These are phyloP conservation scores for Lutra lutra DNA, from an alignment of 2,797 vertebrate species.

Conservation along the genomic window DNA sequence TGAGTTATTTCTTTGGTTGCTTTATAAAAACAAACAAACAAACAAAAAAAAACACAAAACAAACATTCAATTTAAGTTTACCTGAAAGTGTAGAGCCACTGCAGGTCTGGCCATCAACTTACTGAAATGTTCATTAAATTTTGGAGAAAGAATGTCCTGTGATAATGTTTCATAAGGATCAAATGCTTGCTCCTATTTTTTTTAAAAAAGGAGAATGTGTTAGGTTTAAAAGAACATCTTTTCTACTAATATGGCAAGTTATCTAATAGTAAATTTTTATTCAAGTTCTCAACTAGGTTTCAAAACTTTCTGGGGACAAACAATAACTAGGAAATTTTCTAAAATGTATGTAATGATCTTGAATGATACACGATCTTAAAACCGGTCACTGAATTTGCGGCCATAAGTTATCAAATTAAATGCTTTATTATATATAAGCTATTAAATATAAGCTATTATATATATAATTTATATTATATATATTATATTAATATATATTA, in stretches of 20 bases:
- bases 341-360: background rate
- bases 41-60: background rate
- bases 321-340: background rate
- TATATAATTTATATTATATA: no score
- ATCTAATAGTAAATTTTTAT: conserved; percentile 26
- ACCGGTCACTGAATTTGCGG: conserved; percentile 14
- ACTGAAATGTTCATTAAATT: conserved; percentile 96
- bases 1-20: conserved; percentile 31
- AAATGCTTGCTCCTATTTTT: conserved; percentile 95
- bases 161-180: conserved; percentile 98
- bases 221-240: conserved; percentile 52
- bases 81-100: conserved; percentile 96
- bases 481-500: no score
- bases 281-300: conserved; percentile 39
- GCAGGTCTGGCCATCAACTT: conserved; percentile 93
- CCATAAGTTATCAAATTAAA: conserved; percentile 45
- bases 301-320: conserved; percentile 15
- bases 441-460: no score
- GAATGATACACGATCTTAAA: conserved; percentile 19
- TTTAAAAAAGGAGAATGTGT: conserved; percentile 76
- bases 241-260: conserved; percentile 42
- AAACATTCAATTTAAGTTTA: conserved; percentile 80
- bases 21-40: background rate
- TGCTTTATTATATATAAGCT: no score
- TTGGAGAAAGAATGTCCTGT: conserved; percentile 95